Evolutionary conservation across 2,888 invertebrate species (phyloP), one percentile per base, ranked within the genome.

Genomic region (Dione vanillae): DNA sequence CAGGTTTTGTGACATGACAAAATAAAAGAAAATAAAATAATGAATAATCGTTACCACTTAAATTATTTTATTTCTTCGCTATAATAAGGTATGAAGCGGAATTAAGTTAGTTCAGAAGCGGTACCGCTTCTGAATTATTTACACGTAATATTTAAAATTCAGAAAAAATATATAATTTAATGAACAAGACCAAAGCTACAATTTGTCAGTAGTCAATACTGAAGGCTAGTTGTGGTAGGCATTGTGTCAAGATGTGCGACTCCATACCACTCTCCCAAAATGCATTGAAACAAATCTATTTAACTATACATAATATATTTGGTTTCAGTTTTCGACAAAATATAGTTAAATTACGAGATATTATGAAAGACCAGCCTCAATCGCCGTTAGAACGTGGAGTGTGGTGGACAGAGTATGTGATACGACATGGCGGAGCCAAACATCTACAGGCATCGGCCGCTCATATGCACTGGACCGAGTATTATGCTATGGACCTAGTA

Each of bases 351-450:
- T 52, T 80, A 6, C 73, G 76, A 14, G 35, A 43, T 9, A 40
- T 75, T 11, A 76, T 78, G 52, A 61, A 62, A 9, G 79, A 79
- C 27, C 77, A 78, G 40, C 76, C 76, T 2, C 69, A 76, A 14
- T 58, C 65, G 12, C 69, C 77, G 0, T 51, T 79, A 16, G 74
- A 78, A 27, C 65, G 75, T n/a, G 79, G 78, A 5, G 71, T 78
- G 2, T 79, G 78, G 80, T 80, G 79, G 79, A 78, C 75, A 8
- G 78, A 79, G 19, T 70, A 79, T n/a, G 67, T 78, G 2, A 62
- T 80, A 19, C 45, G 79, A 5, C 75, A 77, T 52, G 74, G 75
- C 0, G 79, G 79, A 0, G 77, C 74, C 0, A 19, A 47, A 9
- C 78, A 80, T 58, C 68, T 79, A 11, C 74, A 74, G 5, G 43